These are phyloP conservation scores for Trichopoda pennipes DNA, from an alignment of 2,888 invertebrate species.

Conservation along the genomic window DNA sequence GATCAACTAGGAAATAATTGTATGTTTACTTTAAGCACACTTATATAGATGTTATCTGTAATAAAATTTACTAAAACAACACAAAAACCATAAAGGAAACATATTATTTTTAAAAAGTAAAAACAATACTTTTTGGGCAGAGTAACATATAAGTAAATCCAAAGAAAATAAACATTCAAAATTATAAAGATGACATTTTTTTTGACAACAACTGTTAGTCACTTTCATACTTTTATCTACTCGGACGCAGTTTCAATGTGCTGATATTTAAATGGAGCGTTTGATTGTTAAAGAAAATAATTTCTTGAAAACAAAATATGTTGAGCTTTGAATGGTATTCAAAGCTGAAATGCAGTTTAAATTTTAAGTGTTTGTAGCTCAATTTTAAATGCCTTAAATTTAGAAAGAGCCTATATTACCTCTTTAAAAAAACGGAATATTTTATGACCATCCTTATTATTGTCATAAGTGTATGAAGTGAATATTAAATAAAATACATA, in stretches of 20 bases:
- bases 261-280: slow-evolving; percentile 33
- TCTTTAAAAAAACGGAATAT: neutral
- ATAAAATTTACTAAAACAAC: slow-evolving; percentile 19
- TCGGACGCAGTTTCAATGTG: neutral
- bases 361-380: slow-evolving; percentile 6
- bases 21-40: slow-evolving; percentile 50
- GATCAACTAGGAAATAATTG: slow-evolving; percentile 46
- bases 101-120: neutral
- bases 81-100: slow-evolving; percentile 5
- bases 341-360: slow-evolving; percentile 3
- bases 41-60: slow-evolving; percentile 26
- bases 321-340: slow-evolving; percentile 16
- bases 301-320: slow-evolving; percentile 30
- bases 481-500: neutral
- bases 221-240: neutral
- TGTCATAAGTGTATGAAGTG: neutral
- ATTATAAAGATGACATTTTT: slow-evolving; percentile 45
- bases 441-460: slow-evolving; percentile 29
- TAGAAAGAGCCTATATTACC: neutral
- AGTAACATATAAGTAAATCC: slow-evolving; percentile 3
- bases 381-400: neutral
- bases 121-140: neutral
- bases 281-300: neutral
- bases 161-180: slow-evolving; percentile 23
- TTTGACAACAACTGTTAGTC: slow-evolving; percentile 20